phyloP scores from a whole-genome alignment of 1,140 invertebrate genomes.

The Drosophila baimaii region DNA sequence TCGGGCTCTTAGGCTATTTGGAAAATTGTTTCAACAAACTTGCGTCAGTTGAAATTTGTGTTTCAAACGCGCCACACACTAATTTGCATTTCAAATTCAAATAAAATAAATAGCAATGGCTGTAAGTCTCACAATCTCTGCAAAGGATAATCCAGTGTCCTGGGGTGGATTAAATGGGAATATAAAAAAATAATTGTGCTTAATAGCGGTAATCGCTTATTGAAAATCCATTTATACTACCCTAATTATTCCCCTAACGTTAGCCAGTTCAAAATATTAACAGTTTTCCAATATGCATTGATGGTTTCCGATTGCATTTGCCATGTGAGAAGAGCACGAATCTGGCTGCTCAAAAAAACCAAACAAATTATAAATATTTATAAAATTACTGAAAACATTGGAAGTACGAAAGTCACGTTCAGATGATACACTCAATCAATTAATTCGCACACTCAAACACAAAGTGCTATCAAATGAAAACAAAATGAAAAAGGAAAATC shows the following conservation, averaged over 20 bases:
- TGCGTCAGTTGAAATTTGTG: constrained; percentile 79
- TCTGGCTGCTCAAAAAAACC: constrained; percentile 1
- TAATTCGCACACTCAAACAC: constrained; percentile 24
- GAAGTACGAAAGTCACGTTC: constrained; percentile 51
- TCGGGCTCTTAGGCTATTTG: constrained; percentile 75
- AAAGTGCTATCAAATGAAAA: constrained; percentile 30
- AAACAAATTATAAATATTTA: constrained; percentile 21
- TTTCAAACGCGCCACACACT: constrained; percentile 70
- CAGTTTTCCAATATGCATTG: not conserved
- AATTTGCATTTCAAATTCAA: constrained; percentile 50
- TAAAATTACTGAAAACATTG: constrained; percentile 27
- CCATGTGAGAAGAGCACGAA: constrained; percentile 3
- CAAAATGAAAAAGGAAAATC: constrained; percentile 31
- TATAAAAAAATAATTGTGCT: not conserved
- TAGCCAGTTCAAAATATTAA: too few species aligned
- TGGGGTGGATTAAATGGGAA: constrained; percentile 9
- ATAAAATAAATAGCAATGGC: constrained; percentile 58
- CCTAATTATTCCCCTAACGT: not conserved
- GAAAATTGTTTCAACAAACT: constrained; percentile 78
- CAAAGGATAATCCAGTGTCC: constrained; percentile 22
- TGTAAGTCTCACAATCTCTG: constrained; percentile 64
- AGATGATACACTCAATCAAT: constrained; percentile 38
- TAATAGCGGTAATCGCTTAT: constrained; percentile 4
- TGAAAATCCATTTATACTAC: constrained; percentile 3
- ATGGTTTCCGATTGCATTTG: not conserved